phyloP scores from a whole-genome alignment of 1,140 invertebrate genomes.

The Drosophila sp. region DNA sequence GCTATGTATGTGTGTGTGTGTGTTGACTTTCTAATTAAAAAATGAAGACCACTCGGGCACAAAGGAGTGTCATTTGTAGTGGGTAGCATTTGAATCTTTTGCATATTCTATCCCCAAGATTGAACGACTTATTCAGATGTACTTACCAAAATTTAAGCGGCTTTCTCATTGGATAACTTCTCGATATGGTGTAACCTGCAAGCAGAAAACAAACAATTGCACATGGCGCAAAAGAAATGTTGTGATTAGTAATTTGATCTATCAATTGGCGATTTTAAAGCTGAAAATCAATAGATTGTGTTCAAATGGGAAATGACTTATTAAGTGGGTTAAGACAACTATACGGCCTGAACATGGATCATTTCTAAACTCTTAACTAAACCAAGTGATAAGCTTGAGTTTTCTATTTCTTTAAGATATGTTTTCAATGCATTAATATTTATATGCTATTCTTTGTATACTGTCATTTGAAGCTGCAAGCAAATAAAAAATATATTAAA shows the following conservation, averaged over 20 bases:
- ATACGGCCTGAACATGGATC: conserved; percentile 13
- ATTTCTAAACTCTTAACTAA: neutral
- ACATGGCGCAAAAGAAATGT: conserved; percentile 67
- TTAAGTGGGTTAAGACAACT: neutral
- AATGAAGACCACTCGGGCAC: conserved; percentile 65
- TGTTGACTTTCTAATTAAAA: conserved; percentile 80
- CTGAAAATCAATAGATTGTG: conserved; percentile 40
- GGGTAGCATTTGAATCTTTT: conserved; percentile 40
- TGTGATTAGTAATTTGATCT: conserved; percentile 75
- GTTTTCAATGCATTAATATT: conserved; percentile 45
- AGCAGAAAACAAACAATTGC: conserved; percentile 70
- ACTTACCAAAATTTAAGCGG: conserved; percentile 85
- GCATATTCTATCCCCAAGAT: conserved; percentile 42
- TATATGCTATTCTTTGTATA: conserved; percentile 23
- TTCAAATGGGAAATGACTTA: neutral
- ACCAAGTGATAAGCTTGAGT: neutral
- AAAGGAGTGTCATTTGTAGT: conserved; percentile 58
- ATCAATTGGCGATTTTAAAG: conserved; percentile 37
- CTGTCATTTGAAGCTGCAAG: conserved; percentile 58
- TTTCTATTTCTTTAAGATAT: neutral
- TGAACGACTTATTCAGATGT: conserved; percentile 1
- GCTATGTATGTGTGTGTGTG: neutral
- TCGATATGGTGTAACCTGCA: conserved; percentile 85
- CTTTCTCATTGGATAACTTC: conserved; percentile 85
- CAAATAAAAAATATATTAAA: neutral